These are phyloP conservation scores for Suncus etruscus DNA, from an alignment of 2,113 vertebrate genomes.

Conservation along the genomic window DNA sequence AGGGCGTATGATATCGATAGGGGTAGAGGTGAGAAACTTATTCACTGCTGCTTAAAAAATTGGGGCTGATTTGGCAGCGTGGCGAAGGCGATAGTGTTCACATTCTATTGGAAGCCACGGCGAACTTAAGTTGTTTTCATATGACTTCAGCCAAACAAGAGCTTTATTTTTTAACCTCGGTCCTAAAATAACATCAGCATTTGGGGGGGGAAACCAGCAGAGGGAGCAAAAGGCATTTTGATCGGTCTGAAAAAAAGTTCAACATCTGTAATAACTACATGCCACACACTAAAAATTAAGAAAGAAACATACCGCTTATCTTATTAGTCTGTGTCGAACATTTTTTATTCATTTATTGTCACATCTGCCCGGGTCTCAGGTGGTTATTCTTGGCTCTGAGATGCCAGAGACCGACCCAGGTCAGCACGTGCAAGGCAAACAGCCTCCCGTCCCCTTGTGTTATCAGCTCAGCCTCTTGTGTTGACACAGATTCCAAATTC, in stretches of 20 bases:
- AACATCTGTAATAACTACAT: neutral
- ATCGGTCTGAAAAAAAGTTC: neutral
- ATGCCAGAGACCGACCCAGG: no score
- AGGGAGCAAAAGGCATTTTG: constrained; percentile 63
- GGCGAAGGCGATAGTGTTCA: constrained; percentile 66
- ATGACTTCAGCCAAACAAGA: constrained; percentile 75
- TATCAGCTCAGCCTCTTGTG: neutral
- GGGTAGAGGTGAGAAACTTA: neutral
- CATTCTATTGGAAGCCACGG: constrained; percentile 76
- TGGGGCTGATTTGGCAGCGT: constrained; percentile 71
- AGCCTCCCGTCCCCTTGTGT: no score
- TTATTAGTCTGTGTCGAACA: neutral
- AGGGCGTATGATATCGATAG: neutral
- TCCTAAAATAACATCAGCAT: constrained; percentile 71
- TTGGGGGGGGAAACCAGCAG: constrained; percentile 48
- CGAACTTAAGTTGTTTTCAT: constrained; percentile 69
- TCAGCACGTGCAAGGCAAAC: no score
- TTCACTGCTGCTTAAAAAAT: constrained; percentile 29
- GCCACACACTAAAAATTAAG: neutral
- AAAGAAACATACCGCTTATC: neutral
- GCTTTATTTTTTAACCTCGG: constrained; percentile 72
- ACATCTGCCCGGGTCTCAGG: no score
- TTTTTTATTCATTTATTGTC: no score
- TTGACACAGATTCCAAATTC: constrained; percentile 30
- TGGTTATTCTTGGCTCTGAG: no score